Percentiles rank a stretch among this genome's conserved stretches.
Evolutionary conservation across 2,888 invertebrate species (phyloP).

Genomic region (Diarsia mendica): DNA sequence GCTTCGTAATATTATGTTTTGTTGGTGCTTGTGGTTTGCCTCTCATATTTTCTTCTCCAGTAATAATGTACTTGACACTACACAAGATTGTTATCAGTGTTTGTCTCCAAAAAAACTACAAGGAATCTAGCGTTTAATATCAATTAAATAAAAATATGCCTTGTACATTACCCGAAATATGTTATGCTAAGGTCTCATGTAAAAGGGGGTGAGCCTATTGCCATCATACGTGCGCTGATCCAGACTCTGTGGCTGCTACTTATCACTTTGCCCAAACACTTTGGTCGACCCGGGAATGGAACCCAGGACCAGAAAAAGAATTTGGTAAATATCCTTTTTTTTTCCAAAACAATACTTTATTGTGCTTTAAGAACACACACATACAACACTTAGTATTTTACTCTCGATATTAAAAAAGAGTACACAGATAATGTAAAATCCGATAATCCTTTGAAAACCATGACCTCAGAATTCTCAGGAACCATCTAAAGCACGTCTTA

Average conservation of each 20-base stretch:
- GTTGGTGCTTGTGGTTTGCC: not conserved
- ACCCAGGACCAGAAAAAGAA: no score
- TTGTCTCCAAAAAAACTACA: not conserved
- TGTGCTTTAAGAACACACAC: not conserved
- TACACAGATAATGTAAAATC: not conserved
- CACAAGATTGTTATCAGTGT: no score
- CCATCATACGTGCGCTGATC: no score
- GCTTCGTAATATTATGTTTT: not conserved
- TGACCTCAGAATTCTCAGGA: not conserved
- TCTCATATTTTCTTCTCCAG: not conserved
- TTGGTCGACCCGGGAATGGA: no score
- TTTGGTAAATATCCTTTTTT: no score
- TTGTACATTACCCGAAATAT: no score
- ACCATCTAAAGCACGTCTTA: not conserved
- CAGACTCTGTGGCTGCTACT: no score
- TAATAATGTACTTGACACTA: not conserved
- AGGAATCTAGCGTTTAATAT: not conserved
- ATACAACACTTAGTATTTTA: not conserved
- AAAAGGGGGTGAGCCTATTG: no score
- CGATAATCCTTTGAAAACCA: slow-evolving; percentile 4
- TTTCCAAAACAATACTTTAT: no score
- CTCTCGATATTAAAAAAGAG: not conserved
- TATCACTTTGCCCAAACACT: no score
- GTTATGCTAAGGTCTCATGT: no score
- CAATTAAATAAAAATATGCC: not conserved